A percentile compares a stretch with the other conserved stretches of the same genome.
phyloP scores from a whole-genome alignment of 2,797 vertebrate species.

The Gambelia wislizenii region DNA sequence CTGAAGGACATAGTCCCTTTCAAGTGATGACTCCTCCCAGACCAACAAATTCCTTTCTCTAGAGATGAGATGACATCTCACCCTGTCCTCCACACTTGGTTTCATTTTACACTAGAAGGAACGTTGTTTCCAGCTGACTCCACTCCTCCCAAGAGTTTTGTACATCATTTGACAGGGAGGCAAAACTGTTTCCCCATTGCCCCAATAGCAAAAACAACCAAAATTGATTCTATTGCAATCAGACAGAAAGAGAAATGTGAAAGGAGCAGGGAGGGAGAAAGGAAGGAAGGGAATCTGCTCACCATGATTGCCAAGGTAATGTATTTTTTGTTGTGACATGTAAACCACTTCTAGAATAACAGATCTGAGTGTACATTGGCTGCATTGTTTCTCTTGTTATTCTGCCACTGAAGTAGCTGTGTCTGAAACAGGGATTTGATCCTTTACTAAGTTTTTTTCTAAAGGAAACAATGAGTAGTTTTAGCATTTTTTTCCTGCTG shows the following conservation, averaged over 20 bases:
- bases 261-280: not conserved
- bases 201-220: constrained; percentile 32
- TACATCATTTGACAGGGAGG: constrained; percentile 51
- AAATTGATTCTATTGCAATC: constrained; percentile 24
- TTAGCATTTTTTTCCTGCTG: too few relatives aligned
- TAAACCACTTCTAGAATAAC: not conserved
- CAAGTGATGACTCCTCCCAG: accelerated
- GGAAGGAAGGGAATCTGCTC: not conserved
- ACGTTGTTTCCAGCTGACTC: constrained; percentile 57
- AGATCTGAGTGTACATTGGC: not conserved
- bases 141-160: constrained; percentile 49
- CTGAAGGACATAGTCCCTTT: not conserved
- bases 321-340: not conserved
- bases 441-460: too few relatives aligned
- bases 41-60: not conserved
- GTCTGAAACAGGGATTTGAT: not conserved
- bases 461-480: too few relatives aligned
- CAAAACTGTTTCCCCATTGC: constrained; percentile 60
- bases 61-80: not conserved
- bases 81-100: not conserved
- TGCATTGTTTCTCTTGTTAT: not conserved
- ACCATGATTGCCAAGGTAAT: not conserved
- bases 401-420: not conserved
- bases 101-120: constrained; percentile 33
- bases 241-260: not conserved